phyloP scores from a whole-genome alignment of 2,888 invertebrate species.

The Thereva unica region DNA sequence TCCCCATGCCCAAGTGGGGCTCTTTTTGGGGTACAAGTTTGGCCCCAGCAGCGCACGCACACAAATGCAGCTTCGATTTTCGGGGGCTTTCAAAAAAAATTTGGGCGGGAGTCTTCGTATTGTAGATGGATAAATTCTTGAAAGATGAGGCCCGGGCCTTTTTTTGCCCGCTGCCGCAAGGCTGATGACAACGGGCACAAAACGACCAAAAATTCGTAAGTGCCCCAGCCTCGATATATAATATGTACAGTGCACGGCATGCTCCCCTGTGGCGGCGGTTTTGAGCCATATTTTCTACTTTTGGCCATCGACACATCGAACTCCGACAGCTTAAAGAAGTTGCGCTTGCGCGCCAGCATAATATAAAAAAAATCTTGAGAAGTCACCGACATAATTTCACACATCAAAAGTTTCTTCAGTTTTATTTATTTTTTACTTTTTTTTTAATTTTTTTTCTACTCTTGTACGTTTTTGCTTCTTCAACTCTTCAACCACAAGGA shows the following conservation, averaged over 20 bases:
- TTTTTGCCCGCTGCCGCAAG: no score
- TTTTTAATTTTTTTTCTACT: slow-evolving; percentile 28
- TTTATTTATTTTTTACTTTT: slow-evolving; percentile 9
- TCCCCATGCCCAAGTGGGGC: no score
- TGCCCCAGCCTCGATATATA: slow-evolving; percentile 5
- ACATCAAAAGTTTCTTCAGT: neutral
- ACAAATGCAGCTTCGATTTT: no score
- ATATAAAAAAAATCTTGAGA: slow-evolving; percentile 25
- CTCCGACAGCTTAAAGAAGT: neutral
- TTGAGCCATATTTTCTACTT: slow-evolving; percentile 30
- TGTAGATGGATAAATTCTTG: no score
- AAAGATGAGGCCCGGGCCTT: no score
- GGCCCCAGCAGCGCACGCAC: no score
- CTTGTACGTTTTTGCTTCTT: slow-evolving; percentile 7
- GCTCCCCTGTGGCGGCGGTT: slow-evolving; percentile 11
- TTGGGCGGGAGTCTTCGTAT: no score
- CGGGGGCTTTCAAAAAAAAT: no score
- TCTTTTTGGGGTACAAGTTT: no score
- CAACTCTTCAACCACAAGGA: slow-evolving; percentile 24
- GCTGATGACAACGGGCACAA: no score
- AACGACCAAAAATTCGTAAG: no score
- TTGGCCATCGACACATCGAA: neutral
- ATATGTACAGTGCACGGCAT: slow-evolving; percentile 13
- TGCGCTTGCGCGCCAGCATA: slow-evolving; percentile 24
- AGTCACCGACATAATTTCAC: slow-evolving; percentile 35